Evolutionary conservation across 2,113 vertebrate species (phyloP).

Genomic region (Laticauda colubrina): DNA sequence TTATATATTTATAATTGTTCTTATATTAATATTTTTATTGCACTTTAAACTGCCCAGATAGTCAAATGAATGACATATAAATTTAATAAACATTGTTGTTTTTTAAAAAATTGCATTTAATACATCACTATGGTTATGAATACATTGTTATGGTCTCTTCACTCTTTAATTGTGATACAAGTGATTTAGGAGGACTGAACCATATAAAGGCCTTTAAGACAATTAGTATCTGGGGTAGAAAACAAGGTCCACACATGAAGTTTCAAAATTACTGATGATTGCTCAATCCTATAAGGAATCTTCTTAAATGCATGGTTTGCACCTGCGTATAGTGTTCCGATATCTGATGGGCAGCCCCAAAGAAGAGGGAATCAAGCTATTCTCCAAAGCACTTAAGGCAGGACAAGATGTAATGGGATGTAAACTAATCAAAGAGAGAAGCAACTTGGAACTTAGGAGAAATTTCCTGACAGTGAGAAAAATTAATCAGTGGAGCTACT

Average conservation of each 20-base stretch:
- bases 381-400: too few species aligned
- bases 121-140: too few species aligned
- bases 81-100: background rate
- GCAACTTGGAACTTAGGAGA: too few species aligned
- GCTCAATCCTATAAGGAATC: background rate
- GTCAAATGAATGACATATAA: background rate
- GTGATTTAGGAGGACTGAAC: constrained; percentile 18
- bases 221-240: background rate
- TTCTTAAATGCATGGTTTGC: background rate
- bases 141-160: background rate
- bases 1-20: background rate
- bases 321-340: background rate
- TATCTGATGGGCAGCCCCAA: too few species aligned
- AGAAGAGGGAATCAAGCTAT: too few species aligned
- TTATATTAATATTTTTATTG: background rate
- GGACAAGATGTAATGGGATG: too few species aligned
- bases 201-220: background rate
- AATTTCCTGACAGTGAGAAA: too few species aligned
- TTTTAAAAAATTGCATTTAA: background rate
- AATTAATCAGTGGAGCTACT: too few species aligned
- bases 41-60: background rate
- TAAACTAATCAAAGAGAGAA: too few species aligned
- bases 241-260: background rate
- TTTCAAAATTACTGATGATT: background rate
- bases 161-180: background rate